Base-by-base conservation (phyloP, 2,113 vertebrate genomes). In the Stigmatopora nigra region DNA sequence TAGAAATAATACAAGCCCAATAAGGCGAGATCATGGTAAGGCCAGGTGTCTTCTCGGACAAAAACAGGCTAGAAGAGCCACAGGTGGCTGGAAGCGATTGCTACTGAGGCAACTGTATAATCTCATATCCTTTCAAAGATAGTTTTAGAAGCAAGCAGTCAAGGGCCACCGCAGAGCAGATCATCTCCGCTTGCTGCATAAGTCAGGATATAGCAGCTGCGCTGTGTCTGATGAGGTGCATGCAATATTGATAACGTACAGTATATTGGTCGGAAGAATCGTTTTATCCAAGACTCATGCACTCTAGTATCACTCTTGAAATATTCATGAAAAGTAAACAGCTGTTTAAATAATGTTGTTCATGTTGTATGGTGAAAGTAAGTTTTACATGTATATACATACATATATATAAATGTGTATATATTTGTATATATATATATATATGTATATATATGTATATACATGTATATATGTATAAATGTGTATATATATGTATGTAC, bases 51-150 rank as follows among this genome's bases (percentile, higher is more conserved):
- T 51, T 25, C 65, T 2, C 11, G 63, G 48, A 61, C 62, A 51
- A 49, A 17, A 4, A 57, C 53, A 38, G 1, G 48, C 56, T 66
- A 60, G 67, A 64, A 69, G 78, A 67, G 71, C 68, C 44, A 72
- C 77, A 82, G 81, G 78, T 84, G 73, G 73, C 71, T 78, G 70
- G 70, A 77, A 71, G 48, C 82, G 83, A 87, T 84, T 78, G 83
- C 84, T 82, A 69, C 64, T 3, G 2, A 31, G 61, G 73, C 64
- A 1, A 36, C 60, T 8, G 65, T 31, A 31, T 77, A 80, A 81
- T 86, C 65, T 70, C 71, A 82, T 74, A 80, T 73, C 82, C 80
- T 81, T 76, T 86, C 82, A 76, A 60, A 84, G 82, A 71, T 61
- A 14, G 65, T 85, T 82, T 85, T 70, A 78, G 76, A 83, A 71